Evolutionary conservation across 2,797 vertebrate species (phyloP).

Genomic region (Sebastes kiyomatsui): DNA sequence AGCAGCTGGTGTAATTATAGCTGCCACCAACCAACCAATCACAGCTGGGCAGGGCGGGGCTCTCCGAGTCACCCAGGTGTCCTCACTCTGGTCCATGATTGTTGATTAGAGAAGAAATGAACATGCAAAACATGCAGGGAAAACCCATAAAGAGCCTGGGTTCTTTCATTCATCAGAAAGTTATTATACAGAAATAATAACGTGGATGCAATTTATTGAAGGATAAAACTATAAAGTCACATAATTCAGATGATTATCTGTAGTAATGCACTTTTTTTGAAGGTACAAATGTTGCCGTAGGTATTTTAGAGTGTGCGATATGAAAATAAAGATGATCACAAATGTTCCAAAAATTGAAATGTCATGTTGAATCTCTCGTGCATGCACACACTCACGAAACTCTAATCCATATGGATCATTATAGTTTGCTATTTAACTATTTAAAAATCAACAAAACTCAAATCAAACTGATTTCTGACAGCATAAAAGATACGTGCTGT

Average conservation of each 20-base stretch:
- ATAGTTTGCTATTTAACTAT: not conserved
- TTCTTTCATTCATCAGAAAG: not conserved
- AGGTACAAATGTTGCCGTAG: not conserved
- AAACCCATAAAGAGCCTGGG: not conserved
- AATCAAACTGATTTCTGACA: not conserved
- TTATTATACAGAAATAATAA: not conserved
- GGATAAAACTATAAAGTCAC: not conserved
- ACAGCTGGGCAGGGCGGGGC: not conserved
- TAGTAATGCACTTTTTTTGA: not conserved
- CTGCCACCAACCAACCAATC: not conserved
- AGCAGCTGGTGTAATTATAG: not conserved
- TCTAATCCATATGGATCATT: not conserved
- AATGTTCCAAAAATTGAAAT: not conserved
- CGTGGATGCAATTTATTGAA: not conserved
- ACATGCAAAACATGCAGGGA: not conserved
- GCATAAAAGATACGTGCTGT: conserved; percentile 4
- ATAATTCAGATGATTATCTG: not conserved
- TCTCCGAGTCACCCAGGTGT: not conserved
- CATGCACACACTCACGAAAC: not conserved
- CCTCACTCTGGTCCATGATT: not conserved
- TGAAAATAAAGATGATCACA: not conserved
- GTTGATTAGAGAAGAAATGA: not conserved
- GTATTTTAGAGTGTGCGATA: not conserved
- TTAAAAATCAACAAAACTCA: not conserved
- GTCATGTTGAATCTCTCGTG: not conserved